These are phyloP conservation scores for Oasisia sp. DNA, from an alignment of 2,888 invertebrate species.

Conservation along the genomic window DNA sequence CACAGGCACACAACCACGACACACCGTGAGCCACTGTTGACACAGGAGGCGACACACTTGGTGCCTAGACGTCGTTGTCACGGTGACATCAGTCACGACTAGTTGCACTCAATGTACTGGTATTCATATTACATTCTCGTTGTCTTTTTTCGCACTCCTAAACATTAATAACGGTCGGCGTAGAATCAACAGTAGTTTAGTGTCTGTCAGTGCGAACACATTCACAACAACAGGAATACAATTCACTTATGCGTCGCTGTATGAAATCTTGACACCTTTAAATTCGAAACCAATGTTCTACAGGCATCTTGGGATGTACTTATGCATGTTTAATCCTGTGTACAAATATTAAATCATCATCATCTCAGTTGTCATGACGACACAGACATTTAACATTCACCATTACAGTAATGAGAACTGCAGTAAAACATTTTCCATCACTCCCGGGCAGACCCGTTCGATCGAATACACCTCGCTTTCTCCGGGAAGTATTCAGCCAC, in stretches of 20 bases:
- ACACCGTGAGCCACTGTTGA: too few relatives aligned
- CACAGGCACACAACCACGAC: too few relatives aligned
- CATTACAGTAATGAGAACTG: too few relatives aligned
- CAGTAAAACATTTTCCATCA: too few relatives aligned
- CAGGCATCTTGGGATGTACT: not conserved
- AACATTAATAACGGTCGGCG: not conserved
- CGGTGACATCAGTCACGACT: not conserved
- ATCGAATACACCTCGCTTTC: too few relatives aligned
- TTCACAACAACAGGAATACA: not conserved
- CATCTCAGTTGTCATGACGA: not conserved
- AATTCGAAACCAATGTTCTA: not conserved
- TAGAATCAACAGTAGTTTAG: not conserved
- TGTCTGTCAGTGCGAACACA: not conserved
- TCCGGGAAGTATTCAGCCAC: too few relatives aligned
- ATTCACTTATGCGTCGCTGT: not conserved
- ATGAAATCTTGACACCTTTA: not conserved
- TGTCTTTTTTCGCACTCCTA: not conserved
- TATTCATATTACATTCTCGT: not conserved
- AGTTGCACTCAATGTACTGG: not conserved
- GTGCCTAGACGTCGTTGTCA: not conserved
- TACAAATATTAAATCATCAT: not conserved
- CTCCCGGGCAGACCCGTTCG: too few relatives aligned
- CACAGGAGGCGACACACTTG: not conserved
- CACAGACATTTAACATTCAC: too few relatives aligned
- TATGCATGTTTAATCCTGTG: not conserved